Base-by-base conservation (phyloP, 1,140 invertebrate species). In the Drosophila pandora region DNA sequence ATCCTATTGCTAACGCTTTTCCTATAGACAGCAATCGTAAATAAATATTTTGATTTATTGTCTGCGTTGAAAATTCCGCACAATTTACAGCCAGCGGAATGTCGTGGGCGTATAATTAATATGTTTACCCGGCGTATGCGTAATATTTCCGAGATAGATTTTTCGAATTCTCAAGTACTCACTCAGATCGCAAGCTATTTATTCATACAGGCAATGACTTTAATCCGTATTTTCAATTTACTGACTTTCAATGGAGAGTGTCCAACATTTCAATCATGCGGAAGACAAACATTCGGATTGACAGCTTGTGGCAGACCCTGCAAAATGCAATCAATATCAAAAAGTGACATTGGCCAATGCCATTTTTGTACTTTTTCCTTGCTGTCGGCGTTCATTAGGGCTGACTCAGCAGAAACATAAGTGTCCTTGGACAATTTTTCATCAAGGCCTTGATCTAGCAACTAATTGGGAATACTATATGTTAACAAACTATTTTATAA, bases 301-400 rank as follows among this genome's bases (percentile, higher is more conserved):
- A 72, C 72, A 76, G 72, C 30, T 50, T 72, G 8, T 71, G 39
- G 17, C 68, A 56, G 56, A 57, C 54, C 59, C 48, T 45, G 56
- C 57, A 71, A 72, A 79, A 75, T 81, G 58, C 55, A 81, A 81
- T 81, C 78, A 81, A 81, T 81, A 81, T 73, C 68, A 67, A 48
- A 54, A 73, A 56, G 55, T 73, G 57, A 48, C 58, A 58, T 21
- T 64, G 67, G 47, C 48, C 58, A 68, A 28, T 48, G 47, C 17
- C 25, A 7, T 28, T 28, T 45, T 22, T 1, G n/a, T 43, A 56
- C 53, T 56, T 34, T 8, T 37, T 37, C 47, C n/a, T 37, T 55
- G 69, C 56, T 76, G 76, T 75, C 72, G 25, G 12, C 17, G 54
- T 73, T 76, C 62, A 73, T 81, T 68, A 73, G 53, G 54, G 22